Percentiles rank a stretch among this genome's conserved stretches.
Evolutionary conservation across 2,797 vertebrate species (phyloP).

Genomic region (Buceros bicornis): DNA sequence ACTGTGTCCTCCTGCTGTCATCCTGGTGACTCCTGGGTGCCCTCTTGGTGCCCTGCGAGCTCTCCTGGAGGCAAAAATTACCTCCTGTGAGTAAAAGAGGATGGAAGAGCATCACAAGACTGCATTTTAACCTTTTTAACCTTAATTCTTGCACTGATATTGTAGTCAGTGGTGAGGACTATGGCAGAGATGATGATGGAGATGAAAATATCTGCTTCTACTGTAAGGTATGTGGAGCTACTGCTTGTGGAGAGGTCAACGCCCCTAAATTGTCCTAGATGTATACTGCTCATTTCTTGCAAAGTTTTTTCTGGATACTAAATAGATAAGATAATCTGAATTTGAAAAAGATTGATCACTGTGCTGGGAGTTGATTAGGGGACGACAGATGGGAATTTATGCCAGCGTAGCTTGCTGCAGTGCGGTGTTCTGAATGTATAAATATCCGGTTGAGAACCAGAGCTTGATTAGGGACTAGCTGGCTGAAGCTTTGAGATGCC

Average conservation of each 20-base stretch:
- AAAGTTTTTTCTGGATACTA: background rate
- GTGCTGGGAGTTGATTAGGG: slow-evolving; percentile 45
- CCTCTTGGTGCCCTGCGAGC: background rate
- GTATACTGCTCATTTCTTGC: background rate
- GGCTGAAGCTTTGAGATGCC: slow-evolving; percentile 23
- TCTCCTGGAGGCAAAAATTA: background rate
- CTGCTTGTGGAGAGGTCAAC: background rate
- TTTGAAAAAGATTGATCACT: slow-evolving; percentile 34
- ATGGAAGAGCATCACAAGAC: background rate
- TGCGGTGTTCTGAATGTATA: slow-evolving; percentile 52
- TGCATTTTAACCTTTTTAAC: background rate
- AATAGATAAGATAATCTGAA: slow-evolving; percentile 25
- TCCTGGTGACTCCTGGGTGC: background rate
- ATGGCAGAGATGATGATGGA: background rate
- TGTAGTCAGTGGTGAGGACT: background rate
- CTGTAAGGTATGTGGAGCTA: background rate
- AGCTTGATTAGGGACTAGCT: slow-evolving; percentile 33
- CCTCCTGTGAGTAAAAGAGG: background rate
- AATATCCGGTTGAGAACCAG: slow-evolving; percentile 40
- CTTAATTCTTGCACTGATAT: background rate
- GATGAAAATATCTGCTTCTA: background rate
- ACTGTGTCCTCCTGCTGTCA: background rate
- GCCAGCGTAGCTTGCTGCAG: background rate
- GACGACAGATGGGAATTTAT: slow-evolving; percentile 50
- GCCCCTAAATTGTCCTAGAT: background rate